phyloP scores from a whole-genome alignment of 2,113 vertebrate species.

The Crotophaga sulcirostris region DNA sequence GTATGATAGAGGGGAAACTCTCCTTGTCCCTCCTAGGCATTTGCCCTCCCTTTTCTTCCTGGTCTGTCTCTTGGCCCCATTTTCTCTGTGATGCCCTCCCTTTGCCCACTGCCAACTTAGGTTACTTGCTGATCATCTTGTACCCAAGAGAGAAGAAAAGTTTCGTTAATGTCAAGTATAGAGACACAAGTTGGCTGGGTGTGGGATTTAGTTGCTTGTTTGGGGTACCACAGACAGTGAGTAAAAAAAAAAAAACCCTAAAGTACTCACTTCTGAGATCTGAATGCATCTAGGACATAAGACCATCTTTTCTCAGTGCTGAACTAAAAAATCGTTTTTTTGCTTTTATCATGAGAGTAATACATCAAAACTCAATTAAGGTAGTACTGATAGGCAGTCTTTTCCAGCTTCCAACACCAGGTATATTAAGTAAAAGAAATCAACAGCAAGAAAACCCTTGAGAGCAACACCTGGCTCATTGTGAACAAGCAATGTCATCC shows the following conservation, averaged over 20 bases:
- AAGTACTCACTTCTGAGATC: neutral
- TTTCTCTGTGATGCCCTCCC: neutral
- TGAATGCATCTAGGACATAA: neutral
- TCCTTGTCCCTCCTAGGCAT: neutral
- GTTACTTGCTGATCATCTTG: neutral
- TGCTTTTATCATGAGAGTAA: neutral
- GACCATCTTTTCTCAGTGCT: neutral
- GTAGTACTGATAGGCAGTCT: neutral
- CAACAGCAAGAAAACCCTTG: neutral
- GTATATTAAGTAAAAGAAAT: neutral
- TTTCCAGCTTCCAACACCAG: neutral
- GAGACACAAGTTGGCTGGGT: neutral
- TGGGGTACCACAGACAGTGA: neutral
- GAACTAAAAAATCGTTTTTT: neutral
- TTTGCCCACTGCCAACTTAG: neutral
- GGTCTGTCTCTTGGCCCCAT: fast-evolving
- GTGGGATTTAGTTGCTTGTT: neutral
- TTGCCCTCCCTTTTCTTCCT: neutral
- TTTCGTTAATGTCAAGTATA: neutral
- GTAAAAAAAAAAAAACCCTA: neutral
- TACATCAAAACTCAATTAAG: neutral
- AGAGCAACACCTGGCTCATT: neutral
- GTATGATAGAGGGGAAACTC: fast-evolving
- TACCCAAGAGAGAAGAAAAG: neutral
- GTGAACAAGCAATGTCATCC: neutral